Evolutionary conservation across 2,797 vertebrate species (phyloP).

Genomic region (Chelmon rostratus): DNA sequence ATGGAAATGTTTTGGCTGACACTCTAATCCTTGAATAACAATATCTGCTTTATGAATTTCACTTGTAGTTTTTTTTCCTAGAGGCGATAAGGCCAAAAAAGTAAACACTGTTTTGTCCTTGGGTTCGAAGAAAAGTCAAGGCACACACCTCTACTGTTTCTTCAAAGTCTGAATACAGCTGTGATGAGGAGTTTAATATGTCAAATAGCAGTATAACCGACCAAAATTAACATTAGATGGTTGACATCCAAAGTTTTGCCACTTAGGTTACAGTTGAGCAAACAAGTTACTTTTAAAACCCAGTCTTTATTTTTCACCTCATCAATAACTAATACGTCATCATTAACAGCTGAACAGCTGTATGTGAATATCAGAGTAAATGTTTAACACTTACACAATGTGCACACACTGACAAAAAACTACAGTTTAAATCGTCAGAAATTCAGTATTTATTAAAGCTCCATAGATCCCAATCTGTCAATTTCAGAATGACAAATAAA

Average conservation of each 20-base stretch:
- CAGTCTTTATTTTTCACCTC: background rate
- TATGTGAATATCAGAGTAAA: slow-evolving; percentile 1
- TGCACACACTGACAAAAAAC: slow-evolving; percentile 5
- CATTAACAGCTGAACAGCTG: background rate
- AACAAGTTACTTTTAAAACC: slow-evolving; percentile 9
- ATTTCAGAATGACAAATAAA: background rate
- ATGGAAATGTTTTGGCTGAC: slow-evolving; percentile 85
- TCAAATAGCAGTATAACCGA: slow-evolving; percentile 6
- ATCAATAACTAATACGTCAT: background rate
- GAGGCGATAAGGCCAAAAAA: background rate
- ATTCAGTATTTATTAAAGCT: background rate
- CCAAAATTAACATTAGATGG: background rate
- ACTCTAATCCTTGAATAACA: slow-evolving; percentile 54
- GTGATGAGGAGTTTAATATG: background rate
- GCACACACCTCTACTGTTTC: background rate
- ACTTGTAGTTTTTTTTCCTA: slow-evolving; percentile 9
- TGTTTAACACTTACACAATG: background rate
- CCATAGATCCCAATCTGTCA: background rate
- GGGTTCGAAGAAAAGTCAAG: slow-evolving; percentile 25
- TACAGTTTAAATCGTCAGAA: background rate
- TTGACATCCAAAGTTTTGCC: slow-evolving; percentile 3
- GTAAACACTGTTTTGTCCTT: slow-evolving; percentile 16
- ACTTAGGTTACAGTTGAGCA: slow-evolving; percentile 8
- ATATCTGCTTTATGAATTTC: slow-evolving; percentile 49
- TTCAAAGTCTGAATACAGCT: slow-evolving; percentile 21